Percentiles rank a stretch among this genome's conserved stretches.
phyloP scores from a whole-genome alignment of 2,797 vertebrate species.

The Pseudochirops corinnae region DNA sequence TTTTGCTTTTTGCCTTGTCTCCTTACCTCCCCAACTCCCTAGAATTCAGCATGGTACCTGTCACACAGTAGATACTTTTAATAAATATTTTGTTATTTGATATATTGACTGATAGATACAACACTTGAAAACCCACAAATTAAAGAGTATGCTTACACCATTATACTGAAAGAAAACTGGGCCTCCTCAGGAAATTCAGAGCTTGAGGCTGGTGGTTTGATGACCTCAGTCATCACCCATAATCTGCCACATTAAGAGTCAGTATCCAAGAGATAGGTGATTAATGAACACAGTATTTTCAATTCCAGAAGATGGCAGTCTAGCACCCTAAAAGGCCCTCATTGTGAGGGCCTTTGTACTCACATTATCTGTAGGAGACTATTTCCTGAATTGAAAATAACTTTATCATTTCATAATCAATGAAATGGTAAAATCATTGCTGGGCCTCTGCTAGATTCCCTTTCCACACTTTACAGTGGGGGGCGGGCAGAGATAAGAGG shows the following conservation, averaged over 20 bases:
- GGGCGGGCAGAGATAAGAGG: not conserved
- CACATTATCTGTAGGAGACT: not conserved
- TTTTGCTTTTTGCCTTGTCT: not conserved
- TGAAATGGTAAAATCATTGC: constrained; percentile 30
- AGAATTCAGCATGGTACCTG: not conserved
- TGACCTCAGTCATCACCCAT: not conserved
- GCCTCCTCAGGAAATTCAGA: not conserved
- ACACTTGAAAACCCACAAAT: not conserved
- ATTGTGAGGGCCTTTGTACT: not conserved
- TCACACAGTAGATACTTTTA: not conserved
- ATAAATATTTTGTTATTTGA: not conserved
- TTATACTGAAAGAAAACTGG: not conserved
- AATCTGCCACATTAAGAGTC: not conserved
- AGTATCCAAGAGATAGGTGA: not conserved
- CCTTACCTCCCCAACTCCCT: not conserved
- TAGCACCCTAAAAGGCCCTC: not conserved
- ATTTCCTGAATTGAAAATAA: constrained; percentile 20
- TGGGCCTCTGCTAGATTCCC: constrained; percentile 48
- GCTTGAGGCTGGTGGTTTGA: not conserved
- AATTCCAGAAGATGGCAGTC: not conserved
- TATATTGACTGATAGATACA: not conserved
- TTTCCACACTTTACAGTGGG: constrained; percentile 3
- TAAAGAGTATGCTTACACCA: not conserved
- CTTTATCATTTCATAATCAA: constrained; percentile 28
- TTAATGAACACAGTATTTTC: not conserved